phyloP scores from a whole-genome alignment of 2,113 vertebrate species.

The Struthio camelus region DNA sequence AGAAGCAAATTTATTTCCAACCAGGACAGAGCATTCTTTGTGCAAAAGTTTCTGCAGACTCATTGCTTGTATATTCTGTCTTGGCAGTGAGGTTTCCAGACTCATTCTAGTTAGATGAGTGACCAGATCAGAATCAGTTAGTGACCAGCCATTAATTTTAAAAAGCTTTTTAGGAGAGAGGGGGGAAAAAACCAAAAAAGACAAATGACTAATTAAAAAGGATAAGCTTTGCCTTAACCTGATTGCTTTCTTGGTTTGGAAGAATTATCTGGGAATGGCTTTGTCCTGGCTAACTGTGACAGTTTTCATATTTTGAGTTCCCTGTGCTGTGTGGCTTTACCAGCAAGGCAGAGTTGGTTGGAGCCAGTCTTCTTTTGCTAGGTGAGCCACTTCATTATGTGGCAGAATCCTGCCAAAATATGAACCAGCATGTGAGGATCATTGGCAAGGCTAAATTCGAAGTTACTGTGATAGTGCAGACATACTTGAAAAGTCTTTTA shows the following conservation, averaged over 20 bases:
- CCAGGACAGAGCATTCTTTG: not conserved
- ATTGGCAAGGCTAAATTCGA: rapidly evolving
- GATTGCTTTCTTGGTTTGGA: not conserved
- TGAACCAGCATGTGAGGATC: rapidly evolving
- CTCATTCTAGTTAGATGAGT: not conserved
- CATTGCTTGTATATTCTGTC: not conserved
- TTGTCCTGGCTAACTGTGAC: not conserved
- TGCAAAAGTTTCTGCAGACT: not conserved
- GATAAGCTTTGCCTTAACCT: not conserved
- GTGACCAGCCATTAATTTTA: not conserved
- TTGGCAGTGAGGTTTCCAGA: not conserved
- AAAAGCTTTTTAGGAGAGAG: not conserved
- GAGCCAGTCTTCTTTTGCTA: not conserved
- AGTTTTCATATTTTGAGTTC: not conserved
- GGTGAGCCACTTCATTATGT: not conserved
- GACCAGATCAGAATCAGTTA: not conserved
- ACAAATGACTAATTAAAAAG: not conserved
- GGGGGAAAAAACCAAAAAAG: not conserved
- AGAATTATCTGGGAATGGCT: not conserved
- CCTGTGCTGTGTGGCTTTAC: not conserved
- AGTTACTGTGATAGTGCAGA: not conserved
- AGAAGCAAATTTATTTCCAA: not conserved
- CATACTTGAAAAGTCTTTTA: not conserved
- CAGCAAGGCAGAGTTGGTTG: not conserved
- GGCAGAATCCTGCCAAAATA: not conserved